Evolutionary conservation across 1,140 invertebrate genomes (phyloP).

Genomic region (Palaemon carinicauda): DNA sequence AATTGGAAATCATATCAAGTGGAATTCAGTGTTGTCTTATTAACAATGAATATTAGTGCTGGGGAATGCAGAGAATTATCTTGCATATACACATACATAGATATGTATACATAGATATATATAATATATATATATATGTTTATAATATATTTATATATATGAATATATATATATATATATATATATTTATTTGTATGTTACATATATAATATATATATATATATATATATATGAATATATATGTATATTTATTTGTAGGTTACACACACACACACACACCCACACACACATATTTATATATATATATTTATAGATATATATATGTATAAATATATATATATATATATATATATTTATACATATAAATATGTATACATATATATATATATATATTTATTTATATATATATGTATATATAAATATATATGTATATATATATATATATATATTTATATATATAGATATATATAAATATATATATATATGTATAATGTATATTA

Average conservation of each 20-base stretch:
- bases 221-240: conserved; percentile 4
- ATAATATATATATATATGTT: neutral
- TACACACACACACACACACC: too few species aligned
- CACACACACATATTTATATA: neutral
- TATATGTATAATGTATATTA: too few species aligned
- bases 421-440: conserved; percentile 5
- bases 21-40: too few species aligned
- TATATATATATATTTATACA: too few species aligned
- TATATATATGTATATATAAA: conserved; percentile 4
- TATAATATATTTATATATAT: neutral
- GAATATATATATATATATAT: neutral
- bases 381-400: neutral
- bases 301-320: neutral
- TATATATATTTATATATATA: neutral
- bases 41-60: too few species aligned
- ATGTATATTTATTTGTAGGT: neutral
- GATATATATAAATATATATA: neutral
- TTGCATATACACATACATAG: neutral
- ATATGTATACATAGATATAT: neutral
- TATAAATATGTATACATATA: neutral
- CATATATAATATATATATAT: conserved; percentile 9
- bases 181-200: neutral
- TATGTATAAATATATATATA: too few species aligned
- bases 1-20: too few species aligned
- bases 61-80: too few species aligned